Base-by-base conservation (phyloP, 2,113 vertebrate genomes). In the Gadus macrocephalus region DNA sequence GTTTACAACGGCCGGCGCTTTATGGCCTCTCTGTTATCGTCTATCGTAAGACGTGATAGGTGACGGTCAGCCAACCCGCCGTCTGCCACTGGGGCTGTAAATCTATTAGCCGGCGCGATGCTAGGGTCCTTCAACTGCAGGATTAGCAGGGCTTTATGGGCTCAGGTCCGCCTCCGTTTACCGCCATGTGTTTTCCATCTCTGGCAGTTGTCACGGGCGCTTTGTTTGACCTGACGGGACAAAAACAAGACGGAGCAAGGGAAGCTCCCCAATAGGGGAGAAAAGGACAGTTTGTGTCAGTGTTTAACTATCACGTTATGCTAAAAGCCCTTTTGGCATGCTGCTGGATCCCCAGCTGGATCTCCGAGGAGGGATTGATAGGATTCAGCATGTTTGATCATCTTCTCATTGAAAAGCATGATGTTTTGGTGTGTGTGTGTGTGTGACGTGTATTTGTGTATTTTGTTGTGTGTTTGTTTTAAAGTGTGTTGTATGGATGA, bases 31-130 rank as follows among this genome's bases (percentile, higher is more conserved):
- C 8, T 76, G 83, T 83, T 82, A 79, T 75, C 25, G 15, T 28
- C 60, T n/a, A n/a, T 64, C 58, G 74, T 75, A 78, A 75, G 64
- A 55, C 68, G 8, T 12, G 69, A 86, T 85, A 88, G 74, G 78
- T 64, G 15, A 60, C 71, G 9, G 42, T 11, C 42, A 11, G 42
- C 42, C 42, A 11, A 9, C 58, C 71, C 80, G 83, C 75, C 87
- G 84, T 87, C 82, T 90, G 91, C 84, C 77, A 62, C 72, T 58
- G 68, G 69, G 72, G 68, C 67, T 66, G 72, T 89, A 87, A 88
- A 89, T 80, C 70, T 64, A 77, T 84, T 75, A 76, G 69, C 55
- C 55, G 16, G 62, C 6, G 71, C 68, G 20, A 79, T n/a, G 74
- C 78, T 76, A 71, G 76, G 68, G 66, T 72, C 3, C 6, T 15